Conservation (phyloP, 2,113 vertebrate species). For the Meles meles region DNA sequence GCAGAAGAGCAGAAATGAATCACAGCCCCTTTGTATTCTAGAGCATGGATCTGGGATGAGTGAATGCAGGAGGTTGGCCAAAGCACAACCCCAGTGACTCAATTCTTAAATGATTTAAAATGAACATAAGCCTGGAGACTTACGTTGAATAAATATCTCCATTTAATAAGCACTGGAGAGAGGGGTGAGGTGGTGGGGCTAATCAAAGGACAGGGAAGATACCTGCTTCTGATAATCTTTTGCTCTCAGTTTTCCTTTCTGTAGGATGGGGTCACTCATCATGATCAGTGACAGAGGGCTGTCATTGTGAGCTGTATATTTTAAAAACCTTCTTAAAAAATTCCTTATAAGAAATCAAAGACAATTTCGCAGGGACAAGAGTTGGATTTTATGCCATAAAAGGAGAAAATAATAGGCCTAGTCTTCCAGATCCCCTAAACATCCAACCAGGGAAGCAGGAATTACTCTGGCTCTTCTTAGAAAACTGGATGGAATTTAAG, state of each 20-base stretch:
- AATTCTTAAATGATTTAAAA: constrained; percentile 61
- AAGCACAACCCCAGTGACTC: constrained; percentile 27
- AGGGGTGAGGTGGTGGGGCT: neutral
- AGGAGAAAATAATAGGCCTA: constrained; percentile 18
- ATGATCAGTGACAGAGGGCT: neutral
- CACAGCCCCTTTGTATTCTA: constrained; percentile 34
- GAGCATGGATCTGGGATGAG: constrained; percentile 16
- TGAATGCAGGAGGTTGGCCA: constrained; percentile 36
- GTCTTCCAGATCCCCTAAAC: neutral
- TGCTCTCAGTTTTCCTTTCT: neutral
- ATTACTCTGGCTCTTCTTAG: constrained; percentile 18
- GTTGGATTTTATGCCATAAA: neutral
- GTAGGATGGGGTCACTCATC: neutral
- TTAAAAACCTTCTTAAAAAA: constrained; percentile 26
- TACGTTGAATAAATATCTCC: constrained; percentile 40
- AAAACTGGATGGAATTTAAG: neutral
- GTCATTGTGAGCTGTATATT: neutral
- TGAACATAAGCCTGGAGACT: constrained; percentile 38
- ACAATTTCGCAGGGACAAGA: neutral
- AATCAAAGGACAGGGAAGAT: neutral
- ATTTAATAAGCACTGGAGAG: constrained; percentile 45
- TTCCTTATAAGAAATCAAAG: neutral
- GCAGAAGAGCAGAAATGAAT: constrained; percentile 45
- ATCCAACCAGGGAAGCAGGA: neutral
- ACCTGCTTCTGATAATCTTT: neutral